Percentiles rank a stretch among this genome's conserved stretches.
These are phyloP conservation scores for Apamea monoglypha DNA, from an alignment of 2,888 invertebrate species.

Conservation along the genomic window DNA sequence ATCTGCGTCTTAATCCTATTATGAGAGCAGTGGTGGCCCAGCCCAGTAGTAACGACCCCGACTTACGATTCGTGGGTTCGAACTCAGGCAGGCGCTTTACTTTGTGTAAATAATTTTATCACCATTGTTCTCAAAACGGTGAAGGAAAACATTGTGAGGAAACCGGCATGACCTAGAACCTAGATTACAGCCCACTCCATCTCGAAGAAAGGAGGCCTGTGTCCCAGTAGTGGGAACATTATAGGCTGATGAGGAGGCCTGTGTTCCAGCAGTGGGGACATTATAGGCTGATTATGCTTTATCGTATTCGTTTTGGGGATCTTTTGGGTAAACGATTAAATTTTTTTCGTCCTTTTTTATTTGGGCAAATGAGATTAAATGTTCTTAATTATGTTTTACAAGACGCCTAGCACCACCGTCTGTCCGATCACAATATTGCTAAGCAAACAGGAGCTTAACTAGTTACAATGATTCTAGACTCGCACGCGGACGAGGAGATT, in stretches of 20 bases:
- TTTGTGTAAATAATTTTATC: neutral
- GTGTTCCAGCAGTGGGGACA: too few relatives aligned
- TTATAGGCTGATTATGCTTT: too few relatives aligned
- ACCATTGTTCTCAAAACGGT: neutral
- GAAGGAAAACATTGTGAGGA: neutral
- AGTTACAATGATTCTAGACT: constrained; percentile 73
- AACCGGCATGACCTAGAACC: neutral
- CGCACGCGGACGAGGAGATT: constrained; percentile 84
- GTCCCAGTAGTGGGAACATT: too few relatives aligned
- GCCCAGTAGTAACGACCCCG: neutral
- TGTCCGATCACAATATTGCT: neutral
- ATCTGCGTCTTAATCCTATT: neutral
- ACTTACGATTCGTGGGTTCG: neutral
- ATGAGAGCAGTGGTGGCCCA: neutral
- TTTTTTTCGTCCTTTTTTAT: too few relatives aligned
- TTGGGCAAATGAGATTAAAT: neutral
- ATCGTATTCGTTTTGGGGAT: neutral
- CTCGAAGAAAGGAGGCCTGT: too few relatives aligned
- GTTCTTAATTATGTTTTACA: neutral
- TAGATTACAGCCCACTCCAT: too few relatives aligned
- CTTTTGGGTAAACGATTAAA: neutral
- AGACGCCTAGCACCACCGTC: neutral
- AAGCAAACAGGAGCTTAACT: constrained; percentile 15
- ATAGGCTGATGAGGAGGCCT: too few relatives aligned
- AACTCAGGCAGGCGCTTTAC: neutral